A percentile compares a stretch with the other conserved stretches of the same genome.
Evolutionary conservation across 2,797 vertebrate species (phyloP).

Genomic region (Sylvilagus floridanus): DNA sequence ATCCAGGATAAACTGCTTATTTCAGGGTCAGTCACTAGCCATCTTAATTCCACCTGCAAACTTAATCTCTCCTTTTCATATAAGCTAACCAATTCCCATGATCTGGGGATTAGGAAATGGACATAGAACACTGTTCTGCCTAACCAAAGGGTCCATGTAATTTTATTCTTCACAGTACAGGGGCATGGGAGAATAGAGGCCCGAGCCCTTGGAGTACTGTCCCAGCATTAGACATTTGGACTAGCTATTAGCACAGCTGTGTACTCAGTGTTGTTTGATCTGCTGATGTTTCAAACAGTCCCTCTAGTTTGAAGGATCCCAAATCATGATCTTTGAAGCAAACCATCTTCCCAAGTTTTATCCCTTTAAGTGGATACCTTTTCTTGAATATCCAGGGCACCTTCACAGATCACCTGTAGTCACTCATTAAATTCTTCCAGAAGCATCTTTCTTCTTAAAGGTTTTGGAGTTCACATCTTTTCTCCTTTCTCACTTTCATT

Average conservation of each 20-base stretch:
- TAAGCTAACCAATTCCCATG: neutral
- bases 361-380: neutral
- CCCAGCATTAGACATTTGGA: neutral
- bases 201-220: neutral
- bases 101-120: neutral
- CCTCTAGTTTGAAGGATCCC: neutral
- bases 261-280: neutral
- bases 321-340: neutral
- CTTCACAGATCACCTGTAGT: neutral
- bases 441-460: neutral
- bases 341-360: neutral
- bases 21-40: neutral
- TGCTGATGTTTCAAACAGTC: neutral
- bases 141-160: neutral
- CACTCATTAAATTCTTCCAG: neutral
- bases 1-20: neutral
- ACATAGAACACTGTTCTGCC: neutral
- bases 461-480: neutral
- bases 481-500: neutral
- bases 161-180: neutral
- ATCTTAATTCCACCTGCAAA: neutral
- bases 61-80: neutral
- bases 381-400: neutral
- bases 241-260: neutral
- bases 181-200: neutral